A percentile compares a stretch with the other conserved stretches of the same genome.
Evolutionary conservation across 2,888 invertebrate genomes (phyloP).

Genomic region (Himalopsyche kuldschensis): DNA sequence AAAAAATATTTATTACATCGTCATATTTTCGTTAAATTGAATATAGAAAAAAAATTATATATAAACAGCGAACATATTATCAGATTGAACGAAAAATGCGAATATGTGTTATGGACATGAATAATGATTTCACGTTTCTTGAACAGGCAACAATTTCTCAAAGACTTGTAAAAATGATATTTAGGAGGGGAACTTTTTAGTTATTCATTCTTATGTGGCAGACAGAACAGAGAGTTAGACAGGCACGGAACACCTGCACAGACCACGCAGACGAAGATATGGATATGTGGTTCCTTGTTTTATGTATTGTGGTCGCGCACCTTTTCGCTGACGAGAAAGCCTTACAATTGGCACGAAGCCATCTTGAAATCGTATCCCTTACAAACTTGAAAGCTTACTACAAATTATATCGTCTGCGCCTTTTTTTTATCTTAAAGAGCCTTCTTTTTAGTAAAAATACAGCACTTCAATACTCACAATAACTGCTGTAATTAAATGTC

Average conservation of each 20-base stretch:
- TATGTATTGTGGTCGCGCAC: background rate
- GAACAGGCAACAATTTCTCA: background rate
- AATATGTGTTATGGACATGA: background rate
- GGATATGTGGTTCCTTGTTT: background rate
- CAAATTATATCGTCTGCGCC: background rate
- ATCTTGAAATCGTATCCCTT: background rate
- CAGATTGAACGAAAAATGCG: too few species aligned
- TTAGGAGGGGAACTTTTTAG: background rate
- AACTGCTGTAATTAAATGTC: too few species aligned
- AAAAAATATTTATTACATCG: too few species aligned
- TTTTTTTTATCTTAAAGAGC: too few species aligned
- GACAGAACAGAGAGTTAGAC: background rate
- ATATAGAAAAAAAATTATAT: too few species aligned
- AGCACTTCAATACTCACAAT: too few species aligned
- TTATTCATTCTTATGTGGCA: background rate
- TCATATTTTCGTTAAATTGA: too few species aligned
- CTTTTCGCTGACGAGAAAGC: background rate
- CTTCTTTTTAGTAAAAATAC: too few species aligned
- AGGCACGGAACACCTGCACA: background rate
- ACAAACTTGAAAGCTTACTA: background rate
- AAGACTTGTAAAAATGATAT: background rate
- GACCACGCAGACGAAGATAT: background rate
- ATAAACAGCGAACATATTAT: too few species aligned
- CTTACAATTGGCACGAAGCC: background rate
- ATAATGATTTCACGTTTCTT: background rate